Conservation (phyloP, 2,113 vertebrate genomes). For the Axis porcinus region DNA sequence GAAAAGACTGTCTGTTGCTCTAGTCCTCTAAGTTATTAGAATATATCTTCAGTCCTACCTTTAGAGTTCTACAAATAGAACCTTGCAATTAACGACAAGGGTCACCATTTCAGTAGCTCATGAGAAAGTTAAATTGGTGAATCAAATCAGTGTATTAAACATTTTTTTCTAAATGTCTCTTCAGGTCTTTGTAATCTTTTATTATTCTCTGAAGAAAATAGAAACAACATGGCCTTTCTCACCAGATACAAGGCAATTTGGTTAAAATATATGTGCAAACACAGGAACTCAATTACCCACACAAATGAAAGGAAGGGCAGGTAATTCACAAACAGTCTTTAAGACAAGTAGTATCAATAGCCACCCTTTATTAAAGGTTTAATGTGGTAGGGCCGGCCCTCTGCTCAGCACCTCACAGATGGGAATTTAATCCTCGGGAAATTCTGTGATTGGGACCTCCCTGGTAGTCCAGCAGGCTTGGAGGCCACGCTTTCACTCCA, state of each 20-base stretch:
- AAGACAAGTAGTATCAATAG: not conserved
- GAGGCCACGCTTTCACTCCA: rapidly evolving
- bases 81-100: not conserved
- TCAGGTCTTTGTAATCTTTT: not conserved
- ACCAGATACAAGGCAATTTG: not conserved
- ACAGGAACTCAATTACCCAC: not conserved
- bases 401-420: not conserved
- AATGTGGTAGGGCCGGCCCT: rapidly evolving
- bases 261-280: not conserved
- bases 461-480: not conserved
- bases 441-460: not conserved
- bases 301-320: not conserved
- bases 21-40: not conserved
- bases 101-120: not conserved
- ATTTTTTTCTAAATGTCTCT: not conserved
- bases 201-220: constrained; percentile 20
- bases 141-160: not conserved
- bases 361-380: not conserved
- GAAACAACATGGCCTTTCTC: not conserved
- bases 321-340: not conserved
- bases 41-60: not conserved
- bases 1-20: not conserved
- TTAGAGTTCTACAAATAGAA: not conserved
- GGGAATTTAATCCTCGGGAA: not conserved
- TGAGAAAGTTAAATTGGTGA: not conserved